phyloP scores from a whole-genome alignment of 30 jellyfish, hydroid and myxozoan species.

The Catostylus mosaicus region DNA sequence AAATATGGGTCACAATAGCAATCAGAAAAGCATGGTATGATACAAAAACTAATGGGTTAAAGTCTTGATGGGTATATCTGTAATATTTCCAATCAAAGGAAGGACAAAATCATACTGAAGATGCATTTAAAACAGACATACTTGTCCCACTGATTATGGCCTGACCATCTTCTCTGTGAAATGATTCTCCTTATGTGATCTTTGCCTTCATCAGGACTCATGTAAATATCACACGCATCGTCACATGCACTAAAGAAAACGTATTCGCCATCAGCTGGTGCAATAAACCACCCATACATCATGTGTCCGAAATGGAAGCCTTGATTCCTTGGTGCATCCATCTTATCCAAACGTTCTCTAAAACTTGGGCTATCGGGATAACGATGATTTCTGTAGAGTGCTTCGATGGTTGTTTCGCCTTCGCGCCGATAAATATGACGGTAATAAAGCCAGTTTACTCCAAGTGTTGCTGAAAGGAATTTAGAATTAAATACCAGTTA shows the following conservation, averaged over 20 bases:
- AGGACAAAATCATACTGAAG: no score
- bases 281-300: slow-evolving; percentile 97
- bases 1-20: no score
- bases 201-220: slow-evolving; percentile 98
- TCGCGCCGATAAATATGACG: slow-evolving; percentile 70
- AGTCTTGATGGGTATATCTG: no score
- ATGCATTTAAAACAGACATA: slow-evolving; percentile 29
- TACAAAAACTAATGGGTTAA: no score
- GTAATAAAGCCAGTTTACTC: slow-evolving; percentile 86
- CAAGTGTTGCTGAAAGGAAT: slow-evolving; percentile 76
- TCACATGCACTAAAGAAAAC: slow-evolving; percentile 97
- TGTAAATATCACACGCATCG: slow-evolving; percentile 95
- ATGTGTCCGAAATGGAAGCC: slow-evolving; percentile 91
- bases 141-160: slow-evolving; percentile 98
- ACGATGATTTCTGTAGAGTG: slow-evolving; percentile 81
- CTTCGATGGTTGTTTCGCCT: slow-evolving; percentile 94
- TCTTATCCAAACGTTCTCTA: slow-evolving; percentile 50
- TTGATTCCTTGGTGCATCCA: slow-evolving; percentile 89
- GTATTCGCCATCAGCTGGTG: slow-evolving; percentile 97
- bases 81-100: no score
- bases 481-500: no score
- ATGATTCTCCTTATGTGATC: slow-evolving; percentile 90
- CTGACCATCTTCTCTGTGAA: slow-evolving; percentile 97
- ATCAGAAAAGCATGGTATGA: no score
- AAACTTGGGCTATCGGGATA: slow-evolving; percentile 87